Evolutionary conservation across 2,888 invertebrate species (phyloP).

Genomic region (Ectemnius cavifrons): DNA sequence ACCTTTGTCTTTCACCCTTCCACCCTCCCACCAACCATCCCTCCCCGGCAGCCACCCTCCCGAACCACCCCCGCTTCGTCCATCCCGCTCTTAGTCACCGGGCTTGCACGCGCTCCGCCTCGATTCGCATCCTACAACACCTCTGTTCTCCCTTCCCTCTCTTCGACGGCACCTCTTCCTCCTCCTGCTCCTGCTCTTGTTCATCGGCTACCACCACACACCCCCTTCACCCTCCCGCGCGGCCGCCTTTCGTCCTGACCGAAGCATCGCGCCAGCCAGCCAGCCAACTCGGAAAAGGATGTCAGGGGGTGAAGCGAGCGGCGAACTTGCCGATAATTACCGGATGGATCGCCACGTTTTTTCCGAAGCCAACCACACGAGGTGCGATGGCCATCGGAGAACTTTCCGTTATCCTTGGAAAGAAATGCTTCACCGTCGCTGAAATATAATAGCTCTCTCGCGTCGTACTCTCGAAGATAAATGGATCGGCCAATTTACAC

Average conservation of each 20-base stretch:
- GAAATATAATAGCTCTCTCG: no score
- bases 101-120: conserved; percentile 13
- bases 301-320: conserved; percentile 52
- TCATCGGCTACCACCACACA: not conserved
- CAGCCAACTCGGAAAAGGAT: conserved; percentile 56
- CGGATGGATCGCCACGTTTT: conserved; percentile 31
- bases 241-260: conserved; percentile 52
- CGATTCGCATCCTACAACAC: no score
- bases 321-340: conserved; percentile 55
- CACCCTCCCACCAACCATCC: conserved; percentile 19
- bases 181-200: conserved; percentile 6
- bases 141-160: not conserved
- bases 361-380: not conserved
- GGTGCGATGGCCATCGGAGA: not conserved
- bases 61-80: conserved; percentile 32
- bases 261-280: conserved; percentile 35
- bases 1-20: conserved; percentile 28
- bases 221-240: conserved; percentile 13
- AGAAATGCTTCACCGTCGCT: not conserved
- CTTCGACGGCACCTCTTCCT: conserved; percentile 11
- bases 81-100: conserved; percentile 21
- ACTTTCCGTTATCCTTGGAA: not conserved
- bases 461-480: no score
- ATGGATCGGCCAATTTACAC: no score
- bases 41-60: conserved; percentile 11